Percentiles rank a stretch among this genome's conserved stretches.
phyloP scores from a whole-genome alignment of 2,113 vertebrate species.

The Candoia aspera region DNA sequence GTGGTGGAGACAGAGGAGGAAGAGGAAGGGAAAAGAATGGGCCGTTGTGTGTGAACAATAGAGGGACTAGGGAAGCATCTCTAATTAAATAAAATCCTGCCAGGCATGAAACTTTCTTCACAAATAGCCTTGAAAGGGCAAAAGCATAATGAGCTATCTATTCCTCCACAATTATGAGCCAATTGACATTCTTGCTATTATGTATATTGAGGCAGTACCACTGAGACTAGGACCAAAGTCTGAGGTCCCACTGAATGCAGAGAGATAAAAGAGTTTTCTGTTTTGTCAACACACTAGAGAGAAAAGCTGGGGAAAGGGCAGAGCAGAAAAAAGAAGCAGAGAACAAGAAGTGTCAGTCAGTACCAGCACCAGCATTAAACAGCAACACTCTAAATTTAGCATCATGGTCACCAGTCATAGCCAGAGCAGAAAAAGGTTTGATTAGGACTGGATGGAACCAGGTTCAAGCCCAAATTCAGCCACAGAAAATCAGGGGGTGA shows the following conservation, averaged over 20 bases:
- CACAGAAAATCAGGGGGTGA: background rate
- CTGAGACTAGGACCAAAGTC: background rate
- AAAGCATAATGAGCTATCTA: background rate
- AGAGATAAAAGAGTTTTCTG: background rate
- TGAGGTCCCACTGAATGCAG: background rate
- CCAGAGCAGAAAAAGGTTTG: background rate
- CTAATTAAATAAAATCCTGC: constrained; percentile 35
- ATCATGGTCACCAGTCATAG: background rate
- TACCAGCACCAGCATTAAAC: constrained; percentile 7
- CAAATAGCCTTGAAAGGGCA: constrained; percentile 29
- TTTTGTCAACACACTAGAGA: background rate
- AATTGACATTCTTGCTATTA: constrained; percentile 3
- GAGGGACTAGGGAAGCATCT: background rate
- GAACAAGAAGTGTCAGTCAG: constrained; percentile 6
- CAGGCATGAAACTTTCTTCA: constrained; percentile 7
- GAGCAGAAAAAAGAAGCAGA: background rate
- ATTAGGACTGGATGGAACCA: background rate
- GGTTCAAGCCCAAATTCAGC: background rate
- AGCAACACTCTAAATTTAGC: background rate
- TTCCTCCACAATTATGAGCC: background rate
- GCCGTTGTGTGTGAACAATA: background rate
- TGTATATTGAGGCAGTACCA: background rate
- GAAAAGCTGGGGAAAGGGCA: background rate
- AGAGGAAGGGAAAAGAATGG: constrained; percentile 32
- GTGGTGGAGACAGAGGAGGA: background rate